Percentiles rank a stretch among this genome's conserved stretches.
Evolutionary conservation across 2,888 invertebrate species (phyloP).

Genomic region (Eupithecia pulchellata): DNA sequence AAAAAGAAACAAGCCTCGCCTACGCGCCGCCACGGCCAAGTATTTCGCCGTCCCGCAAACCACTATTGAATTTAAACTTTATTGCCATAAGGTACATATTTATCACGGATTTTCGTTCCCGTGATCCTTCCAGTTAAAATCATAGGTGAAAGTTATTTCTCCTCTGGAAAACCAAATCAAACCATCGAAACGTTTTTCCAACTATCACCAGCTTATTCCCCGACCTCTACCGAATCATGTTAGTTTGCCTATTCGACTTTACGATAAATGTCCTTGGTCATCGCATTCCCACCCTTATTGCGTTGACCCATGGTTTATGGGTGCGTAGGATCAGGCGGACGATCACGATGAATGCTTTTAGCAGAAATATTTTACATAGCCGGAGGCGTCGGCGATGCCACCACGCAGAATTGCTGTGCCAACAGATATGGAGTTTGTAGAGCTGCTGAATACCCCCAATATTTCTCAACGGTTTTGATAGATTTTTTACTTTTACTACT

Average conservation of each 20-base stretch:
- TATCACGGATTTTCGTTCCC: too few relatives aligned
- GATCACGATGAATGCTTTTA: constrained; percentile 84
- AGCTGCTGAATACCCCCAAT: constrained; percentile 53
- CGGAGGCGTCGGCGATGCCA: constrained; percentile 74
- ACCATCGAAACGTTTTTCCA: neutral
- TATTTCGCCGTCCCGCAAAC: too few relatives aligned
- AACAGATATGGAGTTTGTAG: constrained; percentile 69
- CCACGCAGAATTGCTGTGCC: constrained; percentile 80
- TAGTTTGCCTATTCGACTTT: constrained; percentile 59
- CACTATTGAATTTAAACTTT: too few relatives aligned
- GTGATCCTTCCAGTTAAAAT: too few relatives aligned
- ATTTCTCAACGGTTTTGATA: neutral
- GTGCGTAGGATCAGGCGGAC: constrained; percentile 74
- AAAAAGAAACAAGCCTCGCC: too few relatives aligned
- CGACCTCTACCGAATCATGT: constrained; percentile 77
- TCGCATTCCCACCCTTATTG: constrained; percentile 56
- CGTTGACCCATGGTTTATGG: constrained; percentile 51
- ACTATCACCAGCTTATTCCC: constrained; percentile 1
- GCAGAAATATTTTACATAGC: constrained; percentile 85
- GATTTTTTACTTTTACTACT: neutral
- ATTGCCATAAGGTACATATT: too few relatives aligned
- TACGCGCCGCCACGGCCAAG: too few relatives aligned
- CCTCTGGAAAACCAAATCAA: neutral
- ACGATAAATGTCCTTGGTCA: constrained; percentile 59
- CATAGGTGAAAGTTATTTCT: too few relatives aligned